Base-by-base conservation (phyloP, 2,797 vertebrate species). In the Florisuga fusca region DNA sequence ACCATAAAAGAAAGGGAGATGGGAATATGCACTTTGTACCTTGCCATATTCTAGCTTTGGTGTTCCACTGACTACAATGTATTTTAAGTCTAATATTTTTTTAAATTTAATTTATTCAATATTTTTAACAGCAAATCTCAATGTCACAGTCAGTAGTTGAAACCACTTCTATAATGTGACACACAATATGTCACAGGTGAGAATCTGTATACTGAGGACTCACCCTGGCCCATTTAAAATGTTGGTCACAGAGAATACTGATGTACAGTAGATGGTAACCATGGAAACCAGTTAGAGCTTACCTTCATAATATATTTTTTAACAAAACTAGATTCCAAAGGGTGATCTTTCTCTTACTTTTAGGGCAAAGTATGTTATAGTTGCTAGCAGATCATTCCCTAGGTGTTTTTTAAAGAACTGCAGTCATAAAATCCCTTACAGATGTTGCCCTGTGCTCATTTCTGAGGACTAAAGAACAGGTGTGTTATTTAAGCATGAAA, bases 211-310 rank as follows among this genome's bases (percentile, higher is more conserved):
- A 41, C 55, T 78, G 69, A 84, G 59, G 84, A 78, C 46, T 69
- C 84, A 84, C 27, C 14, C 72, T 78, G 63, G 22, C 27, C 66
- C 84, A 38, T 91, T 96, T 95, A 81, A 95, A 92, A 97, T 94
- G 89, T 94, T 85, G 55, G 62, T 96, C 95, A 96, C 87, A 93
- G 82, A 0, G 0, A 88, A 81, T 63, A 57, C 62, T 75, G 84
- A 93, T 79, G 55, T 96, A 93, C 68, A 87, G 89, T 92, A 92
- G 92, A 72, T 84, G 51, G 95, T 95, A 95, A 58, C 69, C 84
- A 96, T 94, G 82, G 96, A 95, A 96, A 97, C 96, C 38, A 67
- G 69, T 46, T 66, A 78, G 69, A 18, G 3, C 59, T 78, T 76
- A 95, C 83, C 45, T 88, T 79, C 58, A 68, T 74, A 74, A 74